These are phyloP conservation scores for Metellina segmentata DNA, from an alignment of 2,888 invertebrate species.

Conservation along the genomic window DNA sequence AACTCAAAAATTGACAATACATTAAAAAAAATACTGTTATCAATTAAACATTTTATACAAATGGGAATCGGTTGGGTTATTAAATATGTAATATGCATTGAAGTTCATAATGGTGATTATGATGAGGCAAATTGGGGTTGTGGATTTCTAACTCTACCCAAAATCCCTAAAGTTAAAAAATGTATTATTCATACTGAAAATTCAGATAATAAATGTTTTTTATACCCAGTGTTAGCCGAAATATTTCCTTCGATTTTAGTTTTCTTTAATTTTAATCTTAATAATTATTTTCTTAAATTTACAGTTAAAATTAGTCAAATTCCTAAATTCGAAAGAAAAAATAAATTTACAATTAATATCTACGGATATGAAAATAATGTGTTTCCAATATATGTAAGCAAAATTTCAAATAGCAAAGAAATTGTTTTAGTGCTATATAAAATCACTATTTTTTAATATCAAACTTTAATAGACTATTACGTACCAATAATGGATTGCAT, in stretches of 20 bases:
- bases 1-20: neutral
- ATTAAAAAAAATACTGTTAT: neutral
- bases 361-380: conserved; percentile 11
- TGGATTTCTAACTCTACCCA: neutral
- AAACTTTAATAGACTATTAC: neutral
- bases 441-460: neutral
- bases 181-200: neutral
- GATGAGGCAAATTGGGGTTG: neutral
- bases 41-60: neutral
- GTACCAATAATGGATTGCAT: neutral
- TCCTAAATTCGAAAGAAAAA: conserved; percentile 3
- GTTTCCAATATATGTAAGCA: conserved; percentile 12
- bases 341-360: conserved; percentile 2
- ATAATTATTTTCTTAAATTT: conserved; percentile 8
- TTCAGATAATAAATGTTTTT: neutral
- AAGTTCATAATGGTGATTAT: neutral
- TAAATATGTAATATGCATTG: neutral
- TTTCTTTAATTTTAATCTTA: neutral
- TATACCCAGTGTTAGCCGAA: neutral
- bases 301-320: conserved; percentile 2
- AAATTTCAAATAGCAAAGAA: neutral
- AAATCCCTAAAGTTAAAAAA: neutral
- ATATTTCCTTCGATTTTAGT: neutral
- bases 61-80: neutral
- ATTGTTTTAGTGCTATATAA: neutral